Evolutionary conservation across 2,113 vertebrate genomes (phyloP).

Genomic region (Sinocyclocheilus grahami): DNA sequence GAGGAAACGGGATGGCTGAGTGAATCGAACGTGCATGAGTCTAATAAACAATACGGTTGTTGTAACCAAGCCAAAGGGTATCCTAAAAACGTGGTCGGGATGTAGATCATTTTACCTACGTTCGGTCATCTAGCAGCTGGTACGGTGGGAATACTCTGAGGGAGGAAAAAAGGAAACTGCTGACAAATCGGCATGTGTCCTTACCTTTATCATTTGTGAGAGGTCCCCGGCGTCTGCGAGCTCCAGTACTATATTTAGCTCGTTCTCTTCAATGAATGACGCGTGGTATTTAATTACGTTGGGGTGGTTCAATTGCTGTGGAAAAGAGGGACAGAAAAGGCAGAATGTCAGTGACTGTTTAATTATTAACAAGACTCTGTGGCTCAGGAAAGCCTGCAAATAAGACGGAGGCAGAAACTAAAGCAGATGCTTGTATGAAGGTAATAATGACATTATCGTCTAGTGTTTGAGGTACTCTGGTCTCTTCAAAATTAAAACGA

Average conservation of each 20-base stretch:
- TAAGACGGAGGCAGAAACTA: constrained; percentile 24
- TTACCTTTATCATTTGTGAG: constrained; percentile 98
- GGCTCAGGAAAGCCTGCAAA: constrained; percentile 45
- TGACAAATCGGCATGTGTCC: constrained; percentile 40
- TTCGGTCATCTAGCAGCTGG: not conserved
- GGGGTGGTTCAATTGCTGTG: constrained; percentile 96
- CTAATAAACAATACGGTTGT: not conserved
- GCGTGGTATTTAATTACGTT: constrained; percentile 99
- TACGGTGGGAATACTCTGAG: not conserved
- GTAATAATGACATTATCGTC: constrained; percentile 25
- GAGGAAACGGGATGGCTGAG: not conserved
- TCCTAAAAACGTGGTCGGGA: not conserved
- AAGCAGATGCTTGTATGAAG: constrained; percentile 31
- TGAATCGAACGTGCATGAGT: not conserved
- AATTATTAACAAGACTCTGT: constrained; percentile 52
- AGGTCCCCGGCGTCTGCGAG: constrained; percentile 97
- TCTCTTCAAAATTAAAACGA: not conserved
- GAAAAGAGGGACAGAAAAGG: constrained; percentile 22
- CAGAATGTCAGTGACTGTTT: constrained; percentile 54
- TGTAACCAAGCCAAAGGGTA: not conserved
- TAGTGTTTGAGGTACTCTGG: not conserved
- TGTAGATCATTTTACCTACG: not conserved
- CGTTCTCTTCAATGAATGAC: constrained; percentile 99
- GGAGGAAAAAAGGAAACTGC: not conserved
- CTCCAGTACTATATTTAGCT: constrained; percentile 97